These are phyloP conservation scores for Dunckerocampus dactyliophorus DNA, from an alignment of 2,113 vertebrate genomes.

Conservation along the genomic window DNA sequence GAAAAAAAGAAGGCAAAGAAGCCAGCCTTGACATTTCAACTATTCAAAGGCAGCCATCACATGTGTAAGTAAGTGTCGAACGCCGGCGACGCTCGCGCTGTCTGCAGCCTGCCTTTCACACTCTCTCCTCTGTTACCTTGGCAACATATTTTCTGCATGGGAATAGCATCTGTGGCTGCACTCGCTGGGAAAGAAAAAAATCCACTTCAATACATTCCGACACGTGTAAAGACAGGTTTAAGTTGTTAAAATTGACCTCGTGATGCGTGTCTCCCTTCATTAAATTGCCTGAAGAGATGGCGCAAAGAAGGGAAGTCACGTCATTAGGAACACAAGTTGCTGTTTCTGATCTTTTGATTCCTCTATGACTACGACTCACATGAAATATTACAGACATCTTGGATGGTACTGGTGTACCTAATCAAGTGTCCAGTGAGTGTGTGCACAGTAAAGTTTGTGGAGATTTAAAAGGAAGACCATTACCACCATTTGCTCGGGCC, in stretches of 20 bases:
- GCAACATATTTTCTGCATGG: conserved; percentile 78
- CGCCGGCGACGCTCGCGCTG: conserved; percentile 9
- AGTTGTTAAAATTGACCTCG: conserved; percentile 30
- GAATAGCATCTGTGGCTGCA: conserved; percentile 72
- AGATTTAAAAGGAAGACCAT: no score
- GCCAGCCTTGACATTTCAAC: conserved; percentile 25
- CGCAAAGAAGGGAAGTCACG: conserved; percentile 1
- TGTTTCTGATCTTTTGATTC: no score
- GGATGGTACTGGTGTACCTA: no score
- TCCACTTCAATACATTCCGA: conserved; percentile 46
- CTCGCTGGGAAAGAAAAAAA: conserved; percentile 31
- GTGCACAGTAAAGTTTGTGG: no score
- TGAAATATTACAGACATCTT: no score
- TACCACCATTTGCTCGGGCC: background rate
- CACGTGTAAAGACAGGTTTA: conserved; percentile 27
- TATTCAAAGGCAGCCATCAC: conserved; percentile 11
- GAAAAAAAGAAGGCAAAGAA: conserved; percentile 10
- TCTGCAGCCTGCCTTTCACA: conserved; percentile 51
- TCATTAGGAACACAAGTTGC: background rate
- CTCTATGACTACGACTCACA: no score
- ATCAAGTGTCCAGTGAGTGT: no score
- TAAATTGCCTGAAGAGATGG: conserved; percentile 17
- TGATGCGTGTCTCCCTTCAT: conserved; percentile 18
- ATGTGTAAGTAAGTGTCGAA: conserved; percentile 11
- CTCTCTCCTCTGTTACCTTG: conserved; percentile 73